Evolutionary conservation across 2,888 invertebrate genomes (phyloP), one percentile per base, ranked within the genome.

Genomic region (Melangyna quadrimaculata): DNA sequence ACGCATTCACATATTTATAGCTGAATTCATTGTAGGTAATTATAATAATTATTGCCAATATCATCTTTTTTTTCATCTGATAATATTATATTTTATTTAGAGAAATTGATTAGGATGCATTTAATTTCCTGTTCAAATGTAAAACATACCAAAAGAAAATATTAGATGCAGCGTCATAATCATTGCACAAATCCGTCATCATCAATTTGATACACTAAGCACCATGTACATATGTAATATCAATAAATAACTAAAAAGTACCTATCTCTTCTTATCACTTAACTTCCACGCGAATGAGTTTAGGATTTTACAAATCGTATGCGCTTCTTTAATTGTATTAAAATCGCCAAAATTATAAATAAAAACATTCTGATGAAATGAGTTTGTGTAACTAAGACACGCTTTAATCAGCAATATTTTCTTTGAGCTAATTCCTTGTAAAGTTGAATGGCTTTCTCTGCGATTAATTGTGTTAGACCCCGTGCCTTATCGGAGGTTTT

Each of bases 191-290:
- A 43, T 37, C 35, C 37, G 37, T 27, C 61, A 61, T 27, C 24
- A 43, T 27, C 0, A 32, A 61, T 27, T 43, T 61, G 24, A 63
- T 17, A 63, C 27, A 43, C n/a, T n/a, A n/a, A n/a, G n/a, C 6
- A 22, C 43, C 17, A 5, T 61, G 7, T 17, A 22, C 8, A n/a
- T 9, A 22, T 24, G 14, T 27, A n/a, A 43, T 29, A 59, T 43
- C 27, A 63, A 43, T 27, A 55, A 51, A 22, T 14, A 45, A 35
- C 32, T 67, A 48, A 59, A 61, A 73, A 45, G 40, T 51, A 14
- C 53, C n/a, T 61, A 48, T 35, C 19, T 55, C 12, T 17, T 40
- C 71, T 81, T 81, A 81, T 81, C 81, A 75, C 70, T 81, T 57
- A 77, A 71, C 37, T 81, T 65, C 57, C 65, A 65, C 63, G 67